A percentile compares a stretch with the other conserved stretches of the same genome.
Conservation (phyloP, 2,113 vertebrate genomes). For the Pongo pygmaeus region DNA sequence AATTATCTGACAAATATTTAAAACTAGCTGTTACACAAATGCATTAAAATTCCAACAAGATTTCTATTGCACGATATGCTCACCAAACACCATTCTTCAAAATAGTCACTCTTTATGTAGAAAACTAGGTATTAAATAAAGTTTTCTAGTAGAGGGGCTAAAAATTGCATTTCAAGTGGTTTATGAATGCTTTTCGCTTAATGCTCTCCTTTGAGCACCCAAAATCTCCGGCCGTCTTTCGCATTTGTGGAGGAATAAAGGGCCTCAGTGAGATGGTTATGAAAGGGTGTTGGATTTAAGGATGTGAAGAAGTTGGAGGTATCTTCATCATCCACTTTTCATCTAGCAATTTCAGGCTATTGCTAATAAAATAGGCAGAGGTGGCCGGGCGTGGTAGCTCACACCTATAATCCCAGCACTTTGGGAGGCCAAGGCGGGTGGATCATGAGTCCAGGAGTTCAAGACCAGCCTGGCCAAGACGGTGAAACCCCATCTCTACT, state of each 20-base stretch:
- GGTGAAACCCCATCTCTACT: too few relatives aligned
- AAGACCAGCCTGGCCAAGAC: too few relatives aligned
- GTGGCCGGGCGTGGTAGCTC: too few relatives aligned
- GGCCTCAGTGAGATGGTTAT: background rate
- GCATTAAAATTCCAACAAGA: background rate
- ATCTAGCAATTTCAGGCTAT: background rate
- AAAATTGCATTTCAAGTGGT: background rate
- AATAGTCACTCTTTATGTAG: background rate
- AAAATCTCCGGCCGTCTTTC: background rate
- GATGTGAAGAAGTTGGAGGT: background rate
- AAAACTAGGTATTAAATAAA: background rate
- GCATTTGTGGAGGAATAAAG: background rate
- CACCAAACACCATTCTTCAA: background rate
- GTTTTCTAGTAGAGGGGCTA: background rate
- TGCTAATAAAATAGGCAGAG: background rate
- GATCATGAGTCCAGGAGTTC: too few relatives aligned
- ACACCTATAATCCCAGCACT: too few relatives aligned
- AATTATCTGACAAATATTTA: background rate
- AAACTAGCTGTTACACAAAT: background rate
- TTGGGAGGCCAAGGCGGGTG: too few relatives aligned
- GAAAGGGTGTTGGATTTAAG: background rate
- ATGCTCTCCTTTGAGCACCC: too few relatives aligned
- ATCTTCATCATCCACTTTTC: background rate
- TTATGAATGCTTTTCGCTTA: background rate
- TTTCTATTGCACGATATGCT: background rate